Percentiles rank a stretch among this genome's conserved stretches.
Conservation (phyloP, 2,888 invertebrate genomes). For the Harpalus rubripes region DNA sequence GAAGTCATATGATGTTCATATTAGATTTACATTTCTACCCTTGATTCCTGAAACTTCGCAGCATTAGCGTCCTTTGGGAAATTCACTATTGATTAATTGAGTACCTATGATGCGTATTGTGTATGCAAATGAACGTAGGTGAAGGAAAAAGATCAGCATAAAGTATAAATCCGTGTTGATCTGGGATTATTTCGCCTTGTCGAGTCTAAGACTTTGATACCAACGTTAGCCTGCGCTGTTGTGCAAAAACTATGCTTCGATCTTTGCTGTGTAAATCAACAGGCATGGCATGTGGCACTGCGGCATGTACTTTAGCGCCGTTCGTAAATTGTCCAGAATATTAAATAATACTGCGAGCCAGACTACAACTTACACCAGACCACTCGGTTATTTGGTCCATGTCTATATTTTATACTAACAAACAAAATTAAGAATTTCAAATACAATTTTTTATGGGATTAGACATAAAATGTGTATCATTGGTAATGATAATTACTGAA, state of each 20-base stretch:
- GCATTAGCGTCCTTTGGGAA: not conserved
- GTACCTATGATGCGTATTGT: conserved; percentile 35
- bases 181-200: conserved; percentile 48
- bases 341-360: conserved; percentile 30
- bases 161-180: conserved; percentile 52
- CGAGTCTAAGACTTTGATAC: conserved; percentile 62
- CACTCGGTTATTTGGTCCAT: no score
- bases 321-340: conserved; percentile 47
- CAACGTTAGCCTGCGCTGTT: conserved; percentile 30
- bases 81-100: conserved; percentile 13
- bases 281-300: conserved; percentile 43
- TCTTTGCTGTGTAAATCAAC: conserved; percentile 49
- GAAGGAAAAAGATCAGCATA: conserved; percentile 49
- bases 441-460: no score
- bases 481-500: no score
- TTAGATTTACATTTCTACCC: not conserved
- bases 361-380: not conserved
- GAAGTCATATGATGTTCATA: not conserved
- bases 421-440: no score
- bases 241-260: conserved; percentile 54
- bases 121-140: conserved; percentile 56
- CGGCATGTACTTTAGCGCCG: conserved; percentile 26
- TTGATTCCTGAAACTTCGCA: not conserved
- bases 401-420: no score
- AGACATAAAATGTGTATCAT: no score